These are phyloP conservation scores for Drosophila punjabiensis DNA, from an alignment of 1,140 invertebrate species.

Conservation along the genomic window DNA sequence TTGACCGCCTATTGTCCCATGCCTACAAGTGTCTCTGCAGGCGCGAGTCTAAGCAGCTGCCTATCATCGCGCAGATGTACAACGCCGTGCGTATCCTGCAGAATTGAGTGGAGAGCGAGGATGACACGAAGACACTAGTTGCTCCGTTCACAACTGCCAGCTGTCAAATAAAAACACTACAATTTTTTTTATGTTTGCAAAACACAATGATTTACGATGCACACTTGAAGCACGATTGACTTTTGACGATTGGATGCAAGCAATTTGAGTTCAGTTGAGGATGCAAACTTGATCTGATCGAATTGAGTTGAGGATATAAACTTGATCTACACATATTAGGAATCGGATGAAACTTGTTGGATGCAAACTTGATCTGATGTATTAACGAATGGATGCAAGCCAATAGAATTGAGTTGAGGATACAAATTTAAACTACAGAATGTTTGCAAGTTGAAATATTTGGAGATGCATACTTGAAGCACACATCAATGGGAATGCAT, in stretches of 20 bases:
- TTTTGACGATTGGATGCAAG: background rate
- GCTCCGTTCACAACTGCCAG: conserved; percentile 11
- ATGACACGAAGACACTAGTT: conserved; percentile 39
- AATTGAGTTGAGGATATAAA: background rate
- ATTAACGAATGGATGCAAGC: background rate
- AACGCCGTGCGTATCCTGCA: conserved; percentile 78
- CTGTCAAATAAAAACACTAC: background rate
- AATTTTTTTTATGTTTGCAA: background rate
- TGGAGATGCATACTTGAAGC: background rate
- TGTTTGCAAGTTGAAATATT: background rate
- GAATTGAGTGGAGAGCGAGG: conserved; percentile 28
- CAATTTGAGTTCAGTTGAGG: background rate
- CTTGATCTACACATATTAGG: background rate
- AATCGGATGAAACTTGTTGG: background rate
- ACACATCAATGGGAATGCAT: background rate
- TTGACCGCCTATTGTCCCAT: conserved; percentile 67
- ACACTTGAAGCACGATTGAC: conserved; percentile 1
- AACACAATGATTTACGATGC: background rate
- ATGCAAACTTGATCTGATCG: background rate
- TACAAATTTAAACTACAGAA: background rate
- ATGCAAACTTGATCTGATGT: too few species aligned
- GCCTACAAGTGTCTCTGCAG: conserved; percentile 65
- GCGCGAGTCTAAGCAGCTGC: conserved; percentile 61
- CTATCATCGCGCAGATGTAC: conserved; percentile 78
- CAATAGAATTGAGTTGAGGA: background rate